Percentiles rank a stretch among this genome's conserved stretches.
phyloP scores from a whole-genome alignment of 2,797 vertebrate genomes.

The Phataginus tetradactyla region DNA sequence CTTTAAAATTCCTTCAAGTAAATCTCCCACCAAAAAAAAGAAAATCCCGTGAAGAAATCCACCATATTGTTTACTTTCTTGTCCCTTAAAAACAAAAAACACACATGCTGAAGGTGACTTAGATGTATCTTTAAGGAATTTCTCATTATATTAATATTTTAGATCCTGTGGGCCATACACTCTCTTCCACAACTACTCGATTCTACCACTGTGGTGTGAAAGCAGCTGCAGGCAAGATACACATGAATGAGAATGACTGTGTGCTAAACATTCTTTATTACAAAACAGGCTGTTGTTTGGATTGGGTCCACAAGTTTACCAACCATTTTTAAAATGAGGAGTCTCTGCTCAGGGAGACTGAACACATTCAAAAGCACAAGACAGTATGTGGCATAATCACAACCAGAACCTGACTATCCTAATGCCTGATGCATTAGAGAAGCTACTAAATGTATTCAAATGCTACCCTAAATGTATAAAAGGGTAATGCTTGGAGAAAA shows the following conservation, averaged over 20 bases:
- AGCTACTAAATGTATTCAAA: neutral
- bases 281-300: neutral
- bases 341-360: neutral
- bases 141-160: neutral
- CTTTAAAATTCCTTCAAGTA: conserved; percentile 46
- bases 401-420: neutral
- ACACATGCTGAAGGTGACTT: neutral
- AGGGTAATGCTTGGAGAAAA: neutral
- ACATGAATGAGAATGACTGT: neutral
- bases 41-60: neutral
- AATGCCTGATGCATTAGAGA: neutral
- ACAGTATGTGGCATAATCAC: neutral
- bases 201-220: neutral
- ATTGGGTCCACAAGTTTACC: neutral
- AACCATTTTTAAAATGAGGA: conserved; percentile 11
- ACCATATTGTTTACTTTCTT: neutral
- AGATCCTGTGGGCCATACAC: neutral
- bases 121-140: neutral
- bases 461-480: too few relatives aligned
- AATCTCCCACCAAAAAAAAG: neutral
- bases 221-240: neutral
- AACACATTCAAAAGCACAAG: neutral
- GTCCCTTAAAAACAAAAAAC: neutral
- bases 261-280: neutral
- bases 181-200: neutral